A percentile compares a stretch with the other conserved stretches of the same genome.
Evolutionary conservation across 2,888 invertebrate species (phyloP).

Genomic region (Cephus runcator): DNA sequence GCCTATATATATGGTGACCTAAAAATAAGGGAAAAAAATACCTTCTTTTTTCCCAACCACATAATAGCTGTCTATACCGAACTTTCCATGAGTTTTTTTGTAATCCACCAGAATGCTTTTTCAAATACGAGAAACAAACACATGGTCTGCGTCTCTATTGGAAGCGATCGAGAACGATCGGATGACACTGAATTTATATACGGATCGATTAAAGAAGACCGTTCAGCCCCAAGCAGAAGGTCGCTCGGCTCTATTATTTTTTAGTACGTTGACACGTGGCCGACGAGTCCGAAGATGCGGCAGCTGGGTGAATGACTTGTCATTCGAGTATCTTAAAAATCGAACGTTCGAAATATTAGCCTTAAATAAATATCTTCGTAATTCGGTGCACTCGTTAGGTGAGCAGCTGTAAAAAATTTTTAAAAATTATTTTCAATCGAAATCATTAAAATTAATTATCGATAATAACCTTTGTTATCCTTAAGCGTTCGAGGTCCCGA

Average conservation of each 20-base stretch:
- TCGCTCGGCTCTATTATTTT: conserved; percentile 13
- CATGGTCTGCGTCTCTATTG: neutral
- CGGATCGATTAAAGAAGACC: conserved; percentile 28
- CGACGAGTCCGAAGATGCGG: conserved; percentile 4
- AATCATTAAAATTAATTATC: neutral
- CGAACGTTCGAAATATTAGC: neutral
- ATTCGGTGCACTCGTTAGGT: neutral
- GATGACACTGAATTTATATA: conserved; percentile 26
- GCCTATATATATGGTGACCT: too few species aligned
- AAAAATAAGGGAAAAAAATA: too few species aligned
- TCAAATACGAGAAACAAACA: neutral
- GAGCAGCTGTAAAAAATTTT: neutral
- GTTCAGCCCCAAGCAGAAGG: conserved; percentile 8
- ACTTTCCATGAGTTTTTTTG: too few species aligned
- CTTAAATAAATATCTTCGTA: neutral
- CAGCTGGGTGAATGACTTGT: conserved; percentile 37
- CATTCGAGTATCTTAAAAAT: neutral
- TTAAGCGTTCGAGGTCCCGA: neutral
- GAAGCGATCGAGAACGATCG: neutral
- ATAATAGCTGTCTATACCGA: neutral
- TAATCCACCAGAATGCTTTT: neutral
- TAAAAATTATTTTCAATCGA: too few species aligned
- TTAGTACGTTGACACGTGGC: conserved; percentile 22
- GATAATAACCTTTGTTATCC: neutral
- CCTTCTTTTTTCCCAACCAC: neutral